Conservation (phyloP, 1,140 invertebrate genomes). For the Lasioglossum baleicum region DNA sequence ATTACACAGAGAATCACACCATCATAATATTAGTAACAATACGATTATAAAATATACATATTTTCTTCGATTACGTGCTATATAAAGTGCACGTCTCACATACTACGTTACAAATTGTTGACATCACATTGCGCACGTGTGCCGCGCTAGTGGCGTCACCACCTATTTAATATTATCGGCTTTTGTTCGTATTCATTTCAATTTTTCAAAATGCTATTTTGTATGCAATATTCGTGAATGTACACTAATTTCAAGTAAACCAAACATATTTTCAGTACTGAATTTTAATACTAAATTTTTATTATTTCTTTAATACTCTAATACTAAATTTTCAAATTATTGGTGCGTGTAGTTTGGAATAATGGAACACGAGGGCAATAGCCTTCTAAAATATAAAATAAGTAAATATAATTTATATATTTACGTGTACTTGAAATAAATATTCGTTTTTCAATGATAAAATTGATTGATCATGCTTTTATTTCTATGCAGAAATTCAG, state of each 20-base stretch:
- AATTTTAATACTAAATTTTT: neutral
- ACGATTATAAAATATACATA: constrained; percentile 21
- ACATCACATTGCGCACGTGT: constrained; percentile 37
- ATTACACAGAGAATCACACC: neutral
- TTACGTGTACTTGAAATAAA: constrained; percentile 1
- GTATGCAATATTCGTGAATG: neutral
- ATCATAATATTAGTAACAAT: neutral
- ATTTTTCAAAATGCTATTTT: neutral
- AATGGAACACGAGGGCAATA: too few species aligned
- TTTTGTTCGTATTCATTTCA: neutral
- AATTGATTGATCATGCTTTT: neutral
- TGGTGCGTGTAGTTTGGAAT: too few species aligned
- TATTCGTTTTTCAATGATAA: neutral
- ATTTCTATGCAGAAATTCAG: neutral
- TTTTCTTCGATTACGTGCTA: constrained; percentile 17
- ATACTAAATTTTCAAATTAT: too few species aligned
- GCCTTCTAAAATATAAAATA: too few species aligned
- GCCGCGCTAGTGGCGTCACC: neutral
- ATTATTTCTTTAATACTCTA: too few species aligned
- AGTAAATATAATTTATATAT: too few species aligned
- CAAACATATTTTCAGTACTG: neutral
- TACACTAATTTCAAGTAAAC: neutral
- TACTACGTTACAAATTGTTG: constrained; percentile 35
- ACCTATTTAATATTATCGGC: neutral
- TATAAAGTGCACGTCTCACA: constrained; percentile 8